Conservation (phyloP, 2,888 invertebrate genomes). For the Papilio elwesi region DNA sequence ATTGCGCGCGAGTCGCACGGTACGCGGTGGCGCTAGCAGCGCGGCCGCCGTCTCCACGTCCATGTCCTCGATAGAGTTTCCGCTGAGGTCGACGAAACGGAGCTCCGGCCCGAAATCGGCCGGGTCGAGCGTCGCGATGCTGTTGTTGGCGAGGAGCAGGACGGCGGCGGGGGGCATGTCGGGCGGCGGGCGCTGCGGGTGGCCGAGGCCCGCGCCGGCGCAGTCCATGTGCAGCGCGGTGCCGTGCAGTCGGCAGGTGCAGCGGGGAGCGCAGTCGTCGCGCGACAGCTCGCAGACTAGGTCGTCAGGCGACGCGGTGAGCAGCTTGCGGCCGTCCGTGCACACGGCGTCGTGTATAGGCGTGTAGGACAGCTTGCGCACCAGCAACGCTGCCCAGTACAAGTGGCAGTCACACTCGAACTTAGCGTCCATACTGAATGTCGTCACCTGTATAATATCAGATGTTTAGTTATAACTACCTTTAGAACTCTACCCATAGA, state of each 20-base stretch:
- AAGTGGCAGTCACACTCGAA: slow-evolving; percentile 51
- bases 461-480: too few species aligned
- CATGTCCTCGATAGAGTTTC: slow-evolving; percentile 45
- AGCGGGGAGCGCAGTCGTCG: slow-evolving; percentile 36
- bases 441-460: slow-evolving; percentile 10
- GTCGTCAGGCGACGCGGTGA: slow-evolving; percentile 34
- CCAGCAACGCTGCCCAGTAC: slow-evolving; percentile 51
- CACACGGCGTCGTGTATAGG: slow-evolving; percentile 38
- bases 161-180: slow-evolving; percentile 39
- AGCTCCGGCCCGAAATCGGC: slow-evolving; percentile 38
- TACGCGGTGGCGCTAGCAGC: slow-evolving; percentile 43
- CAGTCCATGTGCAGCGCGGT: slow-evolving; percentile 40
- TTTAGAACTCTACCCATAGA: too few species aligned
- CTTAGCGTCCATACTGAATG: slow-evolving; percentile 35
- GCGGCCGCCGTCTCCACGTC: slow-evolving; percentile 40
- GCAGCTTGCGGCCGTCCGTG: slow-evolving; percentile 39
- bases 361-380: slow-evolving; percentile 43
- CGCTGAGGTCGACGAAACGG: slow-evolving; percentile 46
- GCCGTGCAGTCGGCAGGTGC: slow-evolving; percentile 38
- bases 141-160: slow-evolving; percentile 43
- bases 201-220: slow-evolving; percentile 41
- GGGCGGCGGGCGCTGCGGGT: slow-evolving; percentile 39
- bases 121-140: slow-evolving; percentile 40
- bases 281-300: slow-evolving; percentile 28
- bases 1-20: slow-evolving; percentile 39